Evolutionary conservation across 2,797 vertebrate species (phyloP).

Genomic region (Apogon talboti): DNA sequence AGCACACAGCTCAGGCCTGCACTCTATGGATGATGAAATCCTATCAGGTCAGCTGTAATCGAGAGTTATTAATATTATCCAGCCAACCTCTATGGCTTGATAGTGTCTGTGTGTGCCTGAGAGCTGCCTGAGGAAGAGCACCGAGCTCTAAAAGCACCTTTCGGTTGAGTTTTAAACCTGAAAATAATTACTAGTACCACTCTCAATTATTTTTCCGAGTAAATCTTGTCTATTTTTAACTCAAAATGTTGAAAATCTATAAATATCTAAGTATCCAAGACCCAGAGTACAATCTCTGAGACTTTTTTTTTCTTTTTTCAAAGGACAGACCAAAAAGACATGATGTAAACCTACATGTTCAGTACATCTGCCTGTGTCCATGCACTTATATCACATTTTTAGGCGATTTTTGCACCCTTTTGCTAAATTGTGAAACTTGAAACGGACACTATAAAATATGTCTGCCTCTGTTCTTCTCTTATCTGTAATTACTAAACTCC

Average conservation of each 20-base stretch:
- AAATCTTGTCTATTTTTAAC: too few species aligned
- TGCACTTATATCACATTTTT: not conserved
- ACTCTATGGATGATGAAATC: constrained; percentile 79
- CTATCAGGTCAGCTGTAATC: constrained; percentile 80
- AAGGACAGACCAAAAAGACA: too few species aligned
- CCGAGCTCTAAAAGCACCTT: not conserved
- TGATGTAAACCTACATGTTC: too few species aligned
- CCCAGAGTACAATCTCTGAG: too few species aligned
- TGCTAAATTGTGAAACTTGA: not conserved
- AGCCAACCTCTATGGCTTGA: constrained; percentile 54
- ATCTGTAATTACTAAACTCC: constrained; percentile 27
- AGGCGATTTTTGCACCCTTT: too few species aligned
- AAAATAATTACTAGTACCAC: not conserved
- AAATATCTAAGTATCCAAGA: too few species aligned
- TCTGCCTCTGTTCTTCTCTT: not conserved
- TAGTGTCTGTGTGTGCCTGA: constrained; percentile 35
- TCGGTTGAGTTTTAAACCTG: not conserved
- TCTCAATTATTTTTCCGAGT: too few species aligned
- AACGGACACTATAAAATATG: not conserved
- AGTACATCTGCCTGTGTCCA: too few species aligned
- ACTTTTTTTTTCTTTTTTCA: not conserved
- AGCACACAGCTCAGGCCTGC: constrained; percentile 59
- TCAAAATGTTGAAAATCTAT: too few species aligned
- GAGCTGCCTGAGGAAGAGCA: constrained; percentile 24
- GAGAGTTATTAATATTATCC: constrained; percentile 82